Base-by-base conservation (phyloP, 2,888 invertebrate species). In the Omphaloscelis lunosa region DNA sequence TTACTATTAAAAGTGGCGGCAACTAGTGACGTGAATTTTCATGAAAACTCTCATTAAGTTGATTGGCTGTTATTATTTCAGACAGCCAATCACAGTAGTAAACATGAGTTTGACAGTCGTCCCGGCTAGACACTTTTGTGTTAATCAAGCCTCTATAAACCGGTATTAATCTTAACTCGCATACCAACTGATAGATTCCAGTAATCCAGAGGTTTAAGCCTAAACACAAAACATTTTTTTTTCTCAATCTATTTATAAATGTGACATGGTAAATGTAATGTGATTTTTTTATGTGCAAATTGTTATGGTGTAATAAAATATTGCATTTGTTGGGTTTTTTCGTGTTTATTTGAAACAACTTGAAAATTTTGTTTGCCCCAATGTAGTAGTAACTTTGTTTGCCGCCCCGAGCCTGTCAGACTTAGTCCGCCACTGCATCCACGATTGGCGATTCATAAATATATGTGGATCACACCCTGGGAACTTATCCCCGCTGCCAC, bases 301-400 rank as follows among this genome's bases (percentile, higher is more conserved):
- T 84, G 23, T 86, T 78, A 78, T 86, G 86, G 81, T 87, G 82
- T 83, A 89, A 86, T 90, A 89, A 90, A 90, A 83, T 80, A 84
- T 86, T 87, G 84, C 78, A 89, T 90, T 92, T 91, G 87, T 90
- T 92, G 92, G 90, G 71, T 56, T 45, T 88, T 87, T 66, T 77
- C 1, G 63, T 68, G 59, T 82, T 72, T 83, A 72, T 77, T 9
- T 34, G 5, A 66, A 27, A 23, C 7, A 11, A 48, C 17, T 15
- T 17, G 3, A 53, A 53, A 23, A 48, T 0, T 5, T 48, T 48
- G 15, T 48, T 17, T 48, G 17, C 48, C 12, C 12, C 20, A 11
- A 56, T 56, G 4, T n/a, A 56, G 56, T n/a, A n/a, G n/a, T n/a
- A n/a, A n/a, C n/a, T n/a, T n/a, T n/a, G 11, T 56, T 56, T 56